These are phyloP conservation scores for Aspidapion aeneum DNA, from an alignment of 2,888 invertebrate genomes.

Conservation along the genomic window DNA sequence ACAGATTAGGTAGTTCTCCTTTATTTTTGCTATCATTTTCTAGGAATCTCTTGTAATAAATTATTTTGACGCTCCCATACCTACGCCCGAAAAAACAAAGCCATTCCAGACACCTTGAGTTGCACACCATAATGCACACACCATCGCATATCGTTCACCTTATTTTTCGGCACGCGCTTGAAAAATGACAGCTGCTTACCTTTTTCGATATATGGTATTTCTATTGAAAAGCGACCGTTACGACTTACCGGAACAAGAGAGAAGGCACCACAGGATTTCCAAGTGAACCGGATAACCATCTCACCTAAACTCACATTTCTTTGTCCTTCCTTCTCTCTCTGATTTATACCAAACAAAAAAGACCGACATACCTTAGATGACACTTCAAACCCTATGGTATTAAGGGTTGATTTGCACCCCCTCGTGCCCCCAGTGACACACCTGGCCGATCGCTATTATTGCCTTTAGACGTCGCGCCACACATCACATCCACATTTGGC, in stretches of 20 bases:
- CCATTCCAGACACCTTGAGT: neutral
- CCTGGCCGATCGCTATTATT: constrained; percentile 28
- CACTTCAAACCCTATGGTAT: constrained; percentile 8
- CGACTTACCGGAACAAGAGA: constrained; percentile 29
- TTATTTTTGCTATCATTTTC: no score
- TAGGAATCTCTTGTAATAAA: no score
- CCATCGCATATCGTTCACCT: constrained; percentile 20
- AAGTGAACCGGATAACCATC: neutral
- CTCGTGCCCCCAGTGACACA: constrained; percentile 27
- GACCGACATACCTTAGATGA: neutral
- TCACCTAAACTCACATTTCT: neutral
- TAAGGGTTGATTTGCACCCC: constrained; percentile 15
- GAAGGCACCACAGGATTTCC: constrained; percentile 30
- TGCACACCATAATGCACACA: constrained; percentile 26
- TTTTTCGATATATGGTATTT: constrained; percentile 23
- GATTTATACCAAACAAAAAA: neutral
- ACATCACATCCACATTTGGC: constrained; percentile 21
- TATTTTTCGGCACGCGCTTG: constrained; percentile 22
- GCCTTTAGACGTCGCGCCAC: constrained; percentile 13
- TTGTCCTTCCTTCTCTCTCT: neutral
- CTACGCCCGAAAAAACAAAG: neutral
- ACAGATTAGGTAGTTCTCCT: no score
- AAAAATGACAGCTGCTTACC: constrained; percentile 32
- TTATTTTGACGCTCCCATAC: neutral
- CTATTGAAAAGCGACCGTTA: constrained; percentile 32